Evolutionary conservation across 2,888 invertebrate species (phyloP).

Genomic region (Phlogophora meticulosa): DNA sequence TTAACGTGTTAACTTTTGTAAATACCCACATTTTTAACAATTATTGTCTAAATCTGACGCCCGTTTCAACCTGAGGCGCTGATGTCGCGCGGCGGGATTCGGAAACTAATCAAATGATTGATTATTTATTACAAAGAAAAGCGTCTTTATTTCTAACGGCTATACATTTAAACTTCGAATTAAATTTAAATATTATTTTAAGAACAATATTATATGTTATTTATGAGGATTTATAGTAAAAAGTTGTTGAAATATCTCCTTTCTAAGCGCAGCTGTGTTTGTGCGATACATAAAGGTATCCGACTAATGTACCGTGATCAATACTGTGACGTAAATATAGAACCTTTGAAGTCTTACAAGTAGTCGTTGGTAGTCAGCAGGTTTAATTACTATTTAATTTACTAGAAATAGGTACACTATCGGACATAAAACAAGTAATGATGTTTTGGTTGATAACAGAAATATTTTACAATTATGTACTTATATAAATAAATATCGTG

Average conservation of each 20-base stretch:
- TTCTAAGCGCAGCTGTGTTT: not conserved
- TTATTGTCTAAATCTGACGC: slow-evolving; percentile 26
- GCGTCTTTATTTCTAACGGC: not conserved
- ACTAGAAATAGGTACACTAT: not conserved
- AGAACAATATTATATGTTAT: not conserved
- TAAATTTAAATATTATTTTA: slow-evolving; percentile 18
- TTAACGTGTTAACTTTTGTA: slow-evolving; percentile 29
- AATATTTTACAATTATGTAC: too few relatives aligned
- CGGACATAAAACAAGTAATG: not conserved
- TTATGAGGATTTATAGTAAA: not conserved
- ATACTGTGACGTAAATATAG: slow-evolving; percentile 47
- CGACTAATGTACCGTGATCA: slow-evolving; percentile 20
- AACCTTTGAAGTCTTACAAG: slow-evolving; percentile 47
- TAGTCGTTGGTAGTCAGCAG: slow-evolving; percentile 3
- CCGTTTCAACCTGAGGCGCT: slow-evolving; percentile 60
- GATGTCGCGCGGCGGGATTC: slow-evolving; percentile 44
- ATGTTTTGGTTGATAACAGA: too few relatives aligned
- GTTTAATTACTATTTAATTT: slow-evolving; percentile 25
- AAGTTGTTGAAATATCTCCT: slow-evolving; percentile 8
- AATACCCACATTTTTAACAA: slow-evolving; percentile 62
- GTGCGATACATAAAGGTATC: not conserved
- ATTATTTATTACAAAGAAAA: slow-evolving; percentile 45
- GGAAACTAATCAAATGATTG: slow-evolving; percentile 66
- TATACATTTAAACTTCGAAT: not conserved
- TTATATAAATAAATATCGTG: too few relatives aligned